These are phyloP conservation scores for Melospiza melodia DNA, from an alignment of 2,113 vertebrate species.

Conservation along the genomic window DNA sequence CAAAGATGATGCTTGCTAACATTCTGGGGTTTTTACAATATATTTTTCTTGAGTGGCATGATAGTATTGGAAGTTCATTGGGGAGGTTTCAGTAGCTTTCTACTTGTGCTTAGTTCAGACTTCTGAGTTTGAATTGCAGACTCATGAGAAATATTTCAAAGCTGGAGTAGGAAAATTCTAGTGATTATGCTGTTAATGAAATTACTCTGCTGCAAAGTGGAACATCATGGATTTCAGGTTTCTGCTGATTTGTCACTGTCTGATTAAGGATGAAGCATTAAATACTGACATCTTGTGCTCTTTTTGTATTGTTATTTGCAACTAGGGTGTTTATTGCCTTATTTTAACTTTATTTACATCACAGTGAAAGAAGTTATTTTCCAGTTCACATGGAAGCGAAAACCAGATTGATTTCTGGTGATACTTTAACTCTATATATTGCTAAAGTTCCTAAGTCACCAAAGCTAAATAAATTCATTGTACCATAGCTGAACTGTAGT, in stretches of 20 bases:
- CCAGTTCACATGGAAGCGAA: neutral
- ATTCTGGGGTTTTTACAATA: neutral
- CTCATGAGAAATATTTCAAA: neutral
- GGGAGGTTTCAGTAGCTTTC: neutral
- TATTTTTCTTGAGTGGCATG: neutral
- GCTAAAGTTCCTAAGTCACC: neutral
- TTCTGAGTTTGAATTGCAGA: neutral
- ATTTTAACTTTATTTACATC: neutral
- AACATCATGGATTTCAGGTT: neutral
- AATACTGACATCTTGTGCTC: neutral
- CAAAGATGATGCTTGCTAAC: neutral
- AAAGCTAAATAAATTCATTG: neutral
- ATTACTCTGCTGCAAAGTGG: neutral
- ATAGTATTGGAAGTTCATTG: neutral
- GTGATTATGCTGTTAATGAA: neutral
- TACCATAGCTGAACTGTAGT: neutral
- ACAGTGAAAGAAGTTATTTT: neutral
- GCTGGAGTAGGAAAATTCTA: neutral
- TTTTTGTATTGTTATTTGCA: neutral
- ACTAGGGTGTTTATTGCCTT: neutral
- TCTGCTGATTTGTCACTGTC: neutral
- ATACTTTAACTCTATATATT: neutral
- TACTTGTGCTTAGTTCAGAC: neutral
- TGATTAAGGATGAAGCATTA: neutral
- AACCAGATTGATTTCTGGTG: neutral